These are phyloP conservation scores for Xestia c-nigrum DNA, from an alignment of 2,888 invertebrate genomes.

Conservation along the genomic window DNA sequence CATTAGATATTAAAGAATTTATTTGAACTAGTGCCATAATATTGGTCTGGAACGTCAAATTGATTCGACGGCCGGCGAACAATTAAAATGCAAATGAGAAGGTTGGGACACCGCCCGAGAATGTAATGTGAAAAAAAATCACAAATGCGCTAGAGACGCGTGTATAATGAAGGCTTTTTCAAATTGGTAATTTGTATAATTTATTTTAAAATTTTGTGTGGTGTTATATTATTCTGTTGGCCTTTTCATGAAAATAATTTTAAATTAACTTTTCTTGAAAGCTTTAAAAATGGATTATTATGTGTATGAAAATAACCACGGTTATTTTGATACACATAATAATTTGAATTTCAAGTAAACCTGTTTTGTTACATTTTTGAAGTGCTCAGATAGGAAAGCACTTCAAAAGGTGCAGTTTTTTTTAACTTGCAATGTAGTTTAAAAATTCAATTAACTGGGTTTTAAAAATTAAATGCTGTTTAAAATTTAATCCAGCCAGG, in stretches of 20 bases:
- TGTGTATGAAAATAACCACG: no score
- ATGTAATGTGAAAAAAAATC: constrained; percentile 67
- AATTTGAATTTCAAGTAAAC: no score
- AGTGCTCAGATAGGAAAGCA: no score
- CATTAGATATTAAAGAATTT: constrained; percentile 74
- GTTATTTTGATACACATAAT: no score
- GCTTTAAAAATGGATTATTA: not conserved
- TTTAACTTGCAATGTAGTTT: not conserved
- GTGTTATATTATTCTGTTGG: not conserved
- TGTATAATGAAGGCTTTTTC: constrained; percentile 16
- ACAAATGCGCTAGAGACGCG: constrained; percentile 31
- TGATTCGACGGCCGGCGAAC: constrained; percentile 76
- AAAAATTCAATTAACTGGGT: not conserved
- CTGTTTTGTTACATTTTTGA: no score
- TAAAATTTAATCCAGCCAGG: not conserved
- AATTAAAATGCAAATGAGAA: constrained; percentile 86
- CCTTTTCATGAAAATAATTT: not conserved
- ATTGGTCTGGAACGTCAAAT: constrained; percentile 74
- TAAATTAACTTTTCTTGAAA: not conserved
- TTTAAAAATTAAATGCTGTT: not conserved
- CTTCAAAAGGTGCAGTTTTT: not conserved
- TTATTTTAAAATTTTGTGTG: not conserved
- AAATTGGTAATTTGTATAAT: not conserved
- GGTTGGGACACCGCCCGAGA: constrained; percentile 71
- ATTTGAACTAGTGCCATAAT: constrained; percentile 59